Evolutionary conservation across 2,797 vertebrate species (phyloP).

Genomic region (Sebastes vulpes): DNA sequence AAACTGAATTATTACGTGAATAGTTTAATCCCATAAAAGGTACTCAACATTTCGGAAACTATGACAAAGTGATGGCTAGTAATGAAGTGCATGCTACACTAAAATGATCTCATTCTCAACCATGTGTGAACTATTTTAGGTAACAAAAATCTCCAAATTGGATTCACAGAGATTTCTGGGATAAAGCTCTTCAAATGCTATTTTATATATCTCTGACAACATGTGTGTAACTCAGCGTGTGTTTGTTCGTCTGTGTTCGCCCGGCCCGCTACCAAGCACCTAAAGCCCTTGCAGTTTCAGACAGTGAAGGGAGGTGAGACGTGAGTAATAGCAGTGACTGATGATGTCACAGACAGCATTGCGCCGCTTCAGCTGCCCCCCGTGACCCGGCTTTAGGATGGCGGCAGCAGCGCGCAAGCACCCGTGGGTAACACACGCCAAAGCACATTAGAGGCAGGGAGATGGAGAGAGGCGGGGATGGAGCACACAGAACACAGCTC

Average conservation of each 20-base stretch:
- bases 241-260: background rate
- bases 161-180: slow-evolving; percentile 18
- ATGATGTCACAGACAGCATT: slow-evolving; percentile 79
- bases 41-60: background rate
- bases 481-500: slow-evolving; percentile 71
- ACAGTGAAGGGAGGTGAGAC: slow-evolving; percentile 78
- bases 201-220: slow-evolving; percentile 20
- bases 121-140: slow-evolving; percentile 1
- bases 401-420: slow-evolving; percentile 60
- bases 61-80: background rate
- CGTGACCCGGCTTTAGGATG: slow-evolving; percentile 74
- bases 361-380: slow-evolving; percentile 65
- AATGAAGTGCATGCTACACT: background rate
- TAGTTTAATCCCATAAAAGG: background rate
- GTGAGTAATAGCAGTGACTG: slow-evolving; percentile 74
- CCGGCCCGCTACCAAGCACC: slow-evolving; percentile 31
- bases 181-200: slow-evolving; percentile 17
- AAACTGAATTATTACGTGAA: slow-evolving; percentile 5
- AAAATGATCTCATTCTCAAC: background rate
- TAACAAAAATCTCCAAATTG: slow-evolving; percentile 12
- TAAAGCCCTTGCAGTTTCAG: slow-evolving; percentile 62
- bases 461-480: slow-evolving; percentile 64
- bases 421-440: slow-evolving; percentile 80
- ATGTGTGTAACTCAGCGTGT: slow-evolving; percentile 1
- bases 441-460: slow-evolving; percentile 76